Evolutionary conservation across 2,888 invertebrate genomes (phyloP).

Genomic region (Drosophila sordidapex): DNA sequence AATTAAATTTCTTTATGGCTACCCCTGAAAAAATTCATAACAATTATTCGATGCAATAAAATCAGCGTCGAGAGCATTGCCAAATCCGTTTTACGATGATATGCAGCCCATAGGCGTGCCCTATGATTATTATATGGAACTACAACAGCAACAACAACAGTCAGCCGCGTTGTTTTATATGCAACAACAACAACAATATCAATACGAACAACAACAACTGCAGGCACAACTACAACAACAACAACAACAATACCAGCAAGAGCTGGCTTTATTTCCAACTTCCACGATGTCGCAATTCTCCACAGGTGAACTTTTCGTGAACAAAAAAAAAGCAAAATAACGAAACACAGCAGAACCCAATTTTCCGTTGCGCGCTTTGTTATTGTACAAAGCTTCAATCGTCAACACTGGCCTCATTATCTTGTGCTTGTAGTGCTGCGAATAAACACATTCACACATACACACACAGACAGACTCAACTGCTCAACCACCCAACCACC

Average conservation of each 20-base stretch:
- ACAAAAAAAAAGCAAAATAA: constrained; percentile 5
- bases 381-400: constrained; percentile 68
- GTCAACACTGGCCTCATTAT: constrained; percentile 44
- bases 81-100: constrained; percentile 84
- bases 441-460: constrained; percentile 22
- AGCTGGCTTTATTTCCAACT: constrained; percentile 39
- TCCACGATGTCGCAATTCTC: constrained; percentile 50
- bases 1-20: constrained; percentile 47
- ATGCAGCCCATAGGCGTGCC: constrained; percentile 59
- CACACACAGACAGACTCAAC: constrained; percentile 3
- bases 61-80: constrained; percentile 70
- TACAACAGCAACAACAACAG: constrained; percentile 38
- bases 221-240: constrained; percentile 23
- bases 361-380: constrained; percentile 63
- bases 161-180: constrained; percentile 49
- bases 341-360: constrained; percentile 34
- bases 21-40: constrained; percentile 15
- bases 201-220: constrained; percentile 59
- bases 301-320: constrained; percentile 57
- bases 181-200: constrained; percentile 52
- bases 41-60: constrained; percentile 39
- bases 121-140: constrained; percentile 52
- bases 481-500: background rate
- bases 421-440: constrained; percentile 63
- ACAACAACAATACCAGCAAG: constrained; percentile 40